phyloP scores from a whole-genome alignment of 2,888 invertebrate species.

The Cheilosia variabilis region DNA sequence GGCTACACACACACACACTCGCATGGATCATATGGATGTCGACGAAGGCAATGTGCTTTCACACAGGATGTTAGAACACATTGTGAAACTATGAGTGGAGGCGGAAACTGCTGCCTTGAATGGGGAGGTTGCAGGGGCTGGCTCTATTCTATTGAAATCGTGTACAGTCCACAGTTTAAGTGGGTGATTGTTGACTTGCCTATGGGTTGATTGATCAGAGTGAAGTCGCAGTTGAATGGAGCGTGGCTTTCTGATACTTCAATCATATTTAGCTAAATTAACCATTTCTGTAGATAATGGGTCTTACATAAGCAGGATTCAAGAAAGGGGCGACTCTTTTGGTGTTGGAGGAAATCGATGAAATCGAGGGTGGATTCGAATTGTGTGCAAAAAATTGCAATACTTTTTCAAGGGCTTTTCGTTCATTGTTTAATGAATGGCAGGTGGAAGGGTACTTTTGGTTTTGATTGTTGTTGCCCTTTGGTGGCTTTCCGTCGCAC shows the following conservation, averaged over 20 bases:
- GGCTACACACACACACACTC: slow-evolving; percentile 27
- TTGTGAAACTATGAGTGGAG: slow-evolving; percentile 6
- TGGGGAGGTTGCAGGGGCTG: background rate
- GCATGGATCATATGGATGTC: background rate
- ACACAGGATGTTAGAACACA: slow-evolving; percentile 6
- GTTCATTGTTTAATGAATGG: background rate
- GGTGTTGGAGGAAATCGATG: background rate
- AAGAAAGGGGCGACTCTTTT: background rate
- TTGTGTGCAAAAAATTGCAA: background rate
- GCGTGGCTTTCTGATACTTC: slow-evolving; percentile 23
- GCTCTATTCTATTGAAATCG: slow-evolving; percentile 17
- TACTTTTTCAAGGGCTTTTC: background rate
- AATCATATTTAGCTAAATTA: slow-evolving; percentile 14
- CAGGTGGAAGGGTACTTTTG: background rate
- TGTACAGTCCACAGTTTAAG: slow-evolving; percentile 4
- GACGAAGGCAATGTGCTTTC: background rate
- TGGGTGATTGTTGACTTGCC: slow-evolving; percentile 30
- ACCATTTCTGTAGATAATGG: slow-evolving; percentile 7
- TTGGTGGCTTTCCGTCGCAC: background rate
- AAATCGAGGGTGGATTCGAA: slow-evolving; percentile 4
- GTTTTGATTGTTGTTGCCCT: background rate
- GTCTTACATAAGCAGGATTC: background rate
- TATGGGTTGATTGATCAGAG: slow-evolving; percentile 15
- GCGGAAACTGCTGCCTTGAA: background rate
- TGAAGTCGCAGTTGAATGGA: slow-evolving; percentile 31